Base-by-base conservation (phyloP, 1,140 invertebrate species). In the Trichonephila inaurata region DNA sequence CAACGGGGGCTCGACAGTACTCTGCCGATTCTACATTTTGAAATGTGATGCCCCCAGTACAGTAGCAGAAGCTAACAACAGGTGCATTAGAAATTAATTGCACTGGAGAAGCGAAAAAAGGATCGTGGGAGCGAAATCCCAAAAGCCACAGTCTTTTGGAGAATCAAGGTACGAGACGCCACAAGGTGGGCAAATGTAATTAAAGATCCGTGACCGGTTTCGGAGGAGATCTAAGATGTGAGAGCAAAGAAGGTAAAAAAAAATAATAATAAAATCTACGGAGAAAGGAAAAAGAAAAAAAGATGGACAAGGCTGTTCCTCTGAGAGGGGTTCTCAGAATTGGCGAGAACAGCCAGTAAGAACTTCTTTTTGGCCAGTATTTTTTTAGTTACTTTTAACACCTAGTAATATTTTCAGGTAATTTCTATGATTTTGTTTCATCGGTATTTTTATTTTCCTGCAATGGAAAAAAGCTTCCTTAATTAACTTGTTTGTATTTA, bases 51-150 rank as follows among this genome's bases (percentile, higher is more conserved):
- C 24, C 16, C 24, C 33, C 40, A 33, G 66, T 90, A 90, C 89
- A n/a, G 89, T 90, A 90, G 89, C 89, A 51, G 87, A 21, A 33
- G 51, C 24, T 19, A 62, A 60, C 44, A 90, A 90, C 89, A 90
- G 89, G 89, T 90, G 89, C 89, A 90, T 90, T 61, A 40, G 87
- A 40, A 90, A 90, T 90, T 77, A 90, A 90, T 90, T 90, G 89
- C 51, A 40, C 33, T 62, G 24, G 62, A 40, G 33, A 77, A 77
- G 33, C 24, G 24, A 16, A 24, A 82, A 82, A 82, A 82, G 8
- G 40, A 90, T 61, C 89, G 89, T 90, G 89, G 89, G 89, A 90
- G 89, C 44, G 58, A 21, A n/a, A 69, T 89, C 87, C 28, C 60
- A 10, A 33, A n/a, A 89, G 44, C 69, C 40, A 28, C 0, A 66